Conservation (phyloP, 2,888 invertebrate species). For the Drosophila paranaensis region DNA sequence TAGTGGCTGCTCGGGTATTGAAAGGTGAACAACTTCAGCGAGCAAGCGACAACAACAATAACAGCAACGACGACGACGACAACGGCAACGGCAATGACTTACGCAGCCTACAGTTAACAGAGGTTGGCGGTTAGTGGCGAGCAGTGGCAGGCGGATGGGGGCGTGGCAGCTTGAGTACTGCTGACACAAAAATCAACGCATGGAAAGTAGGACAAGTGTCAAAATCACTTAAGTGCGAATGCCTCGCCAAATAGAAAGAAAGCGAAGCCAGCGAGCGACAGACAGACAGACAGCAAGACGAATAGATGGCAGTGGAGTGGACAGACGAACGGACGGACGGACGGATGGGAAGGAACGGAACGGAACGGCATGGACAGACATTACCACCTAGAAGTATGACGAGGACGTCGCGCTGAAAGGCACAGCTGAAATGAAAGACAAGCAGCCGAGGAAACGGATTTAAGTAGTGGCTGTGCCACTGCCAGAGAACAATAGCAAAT, state of each 20-base stretch:
- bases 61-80: background rate
- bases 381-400: constrained; percentile 59
- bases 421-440: constrained; percentile 53
- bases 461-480: constrained; percentile 64
- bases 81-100: constrained; percentile 18
- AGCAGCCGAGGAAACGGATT: constrained; percentile 65
- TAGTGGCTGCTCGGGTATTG: constrained; percentile 54
- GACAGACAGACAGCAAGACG: constrained; percentile 34
- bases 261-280: constrained; percentile 49
- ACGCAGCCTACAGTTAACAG: constrained; percentile 19
- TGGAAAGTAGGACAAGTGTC: constrained; percentile 79
- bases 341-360: background rate
- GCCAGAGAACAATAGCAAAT: constrained; percentile 59
- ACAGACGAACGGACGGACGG: constrained; percentile 2
- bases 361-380: constrained; percentile 23
- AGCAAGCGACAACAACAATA: constrained; percentile 17
- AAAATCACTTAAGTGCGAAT: constrained; percentile 80
- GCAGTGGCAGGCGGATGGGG: background rate
- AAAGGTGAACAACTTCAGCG: constrained; percentile 74
- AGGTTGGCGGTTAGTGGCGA: background rate
- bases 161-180: constrained; percentile 45
- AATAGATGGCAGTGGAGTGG: constrained; percentile 3
- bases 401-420: constrained; percentile 37
- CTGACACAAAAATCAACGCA: constrained; percentile 80
- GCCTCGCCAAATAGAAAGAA: constrained; percentile 71